Percentiles rank a stretch among this genome's conserved stretches.
Conservation (phyloP, 2,888 invertebrate species). For the Arctia plantaginis region DNA sequence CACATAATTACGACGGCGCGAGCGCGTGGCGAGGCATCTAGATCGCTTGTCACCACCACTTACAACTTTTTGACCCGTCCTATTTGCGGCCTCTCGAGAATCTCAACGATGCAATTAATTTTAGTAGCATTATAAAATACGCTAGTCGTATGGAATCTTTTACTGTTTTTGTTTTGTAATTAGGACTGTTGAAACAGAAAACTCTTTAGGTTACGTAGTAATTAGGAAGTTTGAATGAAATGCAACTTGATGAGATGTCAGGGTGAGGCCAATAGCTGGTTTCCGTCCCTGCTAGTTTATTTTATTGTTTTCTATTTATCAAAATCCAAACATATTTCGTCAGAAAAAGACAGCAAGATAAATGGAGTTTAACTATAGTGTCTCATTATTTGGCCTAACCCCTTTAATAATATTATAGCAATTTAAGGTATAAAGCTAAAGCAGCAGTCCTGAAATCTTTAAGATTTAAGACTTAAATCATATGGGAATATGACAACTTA, state of each 20-base stretch:
- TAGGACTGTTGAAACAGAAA: not conserved
- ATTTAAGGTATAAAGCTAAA: not conserved
- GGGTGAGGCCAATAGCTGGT: not conserved
- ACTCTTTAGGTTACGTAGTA: not conserved
- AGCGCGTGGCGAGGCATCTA: constrained; percentile 62
- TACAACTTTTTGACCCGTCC: constrained; percentile 67
- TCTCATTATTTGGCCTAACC: not conserved
- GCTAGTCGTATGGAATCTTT: constrained; percentile 3
- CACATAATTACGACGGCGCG: constrained; percentile 68
- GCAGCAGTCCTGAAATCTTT: not conserved
- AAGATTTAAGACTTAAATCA: not conserved
- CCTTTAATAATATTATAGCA: not conserved
- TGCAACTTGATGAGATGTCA: not conserved
- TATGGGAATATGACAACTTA: not conserved
- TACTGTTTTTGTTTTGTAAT: constrained; percentile 7
- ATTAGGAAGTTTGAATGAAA: not conserved
- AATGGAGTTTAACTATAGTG: not conserved
- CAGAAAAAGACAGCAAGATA: not conserved
- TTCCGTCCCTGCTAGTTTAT: not conserved
- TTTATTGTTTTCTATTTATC: not conserved
- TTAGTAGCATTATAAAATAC: constrained; percentile 12
- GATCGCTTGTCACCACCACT: constrained; percentile 59
- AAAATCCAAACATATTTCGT: not conserved
- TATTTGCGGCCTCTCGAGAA: constrained; percentile 50
- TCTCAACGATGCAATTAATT: constrained; percentile 43